These are phyloP conservation scores for Lampris incognitus DNA, from an alignment of 2,113 vertebrate genomes.

Conservation along the genomic window DNA sequence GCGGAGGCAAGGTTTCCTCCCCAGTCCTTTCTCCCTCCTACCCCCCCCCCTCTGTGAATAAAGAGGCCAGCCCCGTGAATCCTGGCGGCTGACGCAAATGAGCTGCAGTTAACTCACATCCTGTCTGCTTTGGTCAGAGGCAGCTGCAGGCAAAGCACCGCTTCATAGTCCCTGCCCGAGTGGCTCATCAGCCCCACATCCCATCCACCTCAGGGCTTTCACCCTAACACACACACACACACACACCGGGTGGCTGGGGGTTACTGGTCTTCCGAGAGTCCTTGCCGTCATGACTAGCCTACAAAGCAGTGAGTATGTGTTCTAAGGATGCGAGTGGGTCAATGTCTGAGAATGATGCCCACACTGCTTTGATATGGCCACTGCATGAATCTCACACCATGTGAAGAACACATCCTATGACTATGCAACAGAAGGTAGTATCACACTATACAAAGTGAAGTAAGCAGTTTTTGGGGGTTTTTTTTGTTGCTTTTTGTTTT, in stretches of 20 bases:
- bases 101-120: slow-evolving; percentile 72
- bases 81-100: slow-evolving; percentile 66
- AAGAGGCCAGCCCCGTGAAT: slow-evolving; percentile 67
- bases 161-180: slow-evolving; percentile 23
- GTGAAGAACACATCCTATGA: slow-evolving; percentile 46
- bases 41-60: slow-evolving; percentile 33
- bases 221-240: not conserved
- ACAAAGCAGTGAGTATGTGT: slow-evolving; percentile 23
- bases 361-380: slow-evolving; percentile 22
- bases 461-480: too few relatives aligned
- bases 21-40: slow-evolving; percentile 19
- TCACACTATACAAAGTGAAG: too few relatives aligned
- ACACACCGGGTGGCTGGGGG: slow-evolving; percentile 3
- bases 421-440: not conserved
- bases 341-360: not conserved
- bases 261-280: slow-evolving; percentile 13
- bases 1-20: slow-evolving; percentile 71
- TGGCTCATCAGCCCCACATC: slow-evolving; percentile 13
- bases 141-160: slow-evolving; percentile 49
- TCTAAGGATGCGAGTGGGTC: slow-evolving; percentile 2
- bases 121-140: slow-evolving; percentile 67
- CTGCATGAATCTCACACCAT: slow-evolving; percentile 34
- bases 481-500: too few relatives aligned
- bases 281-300: slow-evolving; percentile 14
- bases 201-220: slow-evolving; percentile 20